phyloP scores from a whole-genome alignment of 2,113 vertebrate species.

The Dasyornis broadbenti region DNA sequence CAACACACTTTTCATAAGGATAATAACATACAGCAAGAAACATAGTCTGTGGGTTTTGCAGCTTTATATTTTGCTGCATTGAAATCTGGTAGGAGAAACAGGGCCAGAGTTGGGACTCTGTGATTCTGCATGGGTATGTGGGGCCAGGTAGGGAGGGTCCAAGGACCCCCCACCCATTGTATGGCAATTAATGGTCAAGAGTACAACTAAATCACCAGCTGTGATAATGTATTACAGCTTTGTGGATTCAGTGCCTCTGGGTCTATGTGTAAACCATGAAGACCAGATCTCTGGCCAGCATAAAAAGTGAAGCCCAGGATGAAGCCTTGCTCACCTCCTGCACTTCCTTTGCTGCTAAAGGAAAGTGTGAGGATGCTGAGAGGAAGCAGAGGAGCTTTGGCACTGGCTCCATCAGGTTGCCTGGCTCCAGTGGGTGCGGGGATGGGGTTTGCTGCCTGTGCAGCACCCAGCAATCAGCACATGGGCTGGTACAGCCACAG shows the following conservation, averaged over 20 bases:
- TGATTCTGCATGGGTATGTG: background rate
- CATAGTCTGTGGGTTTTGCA: background rate
- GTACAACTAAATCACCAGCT: background rate
- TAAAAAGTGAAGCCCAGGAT: background rate
- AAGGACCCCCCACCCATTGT: background rate
- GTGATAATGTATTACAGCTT: background rate
- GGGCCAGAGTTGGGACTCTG: background rate
- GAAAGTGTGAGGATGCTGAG: background rate
- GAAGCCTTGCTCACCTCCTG: background rate
- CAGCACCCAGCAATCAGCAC: fast-evolving
- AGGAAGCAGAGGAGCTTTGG: background rate
- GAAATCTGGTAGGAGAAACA: background rate
- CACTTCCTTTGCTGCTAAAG: background rate
- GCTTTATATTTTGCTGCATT: background rate
- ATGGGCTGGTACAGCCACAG: too few species aligned
- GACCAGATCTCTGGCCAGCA: background rate
- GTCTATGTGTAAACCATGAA: background rate
- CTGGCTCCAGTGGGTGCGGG: background rate
- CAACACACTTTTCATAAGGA: background rate
- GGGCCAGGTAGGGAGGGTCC: background rate
- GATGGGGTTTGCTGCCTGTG: background rate
- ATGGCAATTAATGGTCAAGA: background rate
- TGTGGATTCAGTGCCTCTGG: background rate
- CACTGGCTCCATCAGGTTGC: background rate
- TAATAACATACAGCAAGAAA: background rate